Conservation (phyloP, 2,888 invertebrate species). For the Crioceris asparagi region DNA sequence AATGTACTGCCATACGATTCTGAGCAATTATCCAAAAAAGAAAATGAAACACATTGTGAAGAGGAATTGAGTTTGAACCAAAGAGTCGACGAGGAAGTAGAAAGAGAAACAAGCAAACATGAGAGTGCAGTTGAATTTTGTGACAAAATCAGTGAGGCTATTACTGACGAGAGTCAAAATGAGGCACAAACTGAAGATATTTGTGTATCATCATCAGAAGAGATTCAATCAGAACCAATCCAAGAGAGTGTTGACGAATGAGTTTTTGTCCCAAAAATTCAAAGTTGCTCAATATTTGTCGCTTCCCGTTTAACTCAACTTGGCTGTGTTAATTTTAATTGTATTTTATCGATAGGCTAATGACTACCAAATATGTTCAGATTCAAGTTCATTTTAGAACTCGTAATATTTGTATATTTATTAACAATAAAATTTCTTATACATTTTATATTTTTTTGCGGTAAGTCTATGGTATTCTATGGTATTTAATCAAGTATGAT, state of each 20-base stretch:
- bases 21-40: background rate
- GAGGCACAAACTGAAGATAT: background rate
- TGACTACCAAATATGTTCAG: too few species aligned
- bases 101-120: background rate
- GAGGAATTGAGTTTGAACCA: background rate
- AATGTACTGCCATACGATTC: background rate
- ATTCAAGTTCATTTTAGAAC: too few species aligned
- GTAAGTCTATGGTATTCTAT: too few species aligned
- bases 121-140: background rate
- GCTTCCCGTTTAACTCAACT: background rate
- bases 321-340: slow-evolving; percentile 2
- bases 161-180: background rate
- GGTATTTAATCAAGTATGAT: too few species aligned
- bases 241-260: too few species aligned
- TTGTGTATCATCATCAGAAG: background rate
- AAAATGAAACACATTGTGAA: background rate
- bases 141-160: background rate
- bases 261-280: too few species aligned
- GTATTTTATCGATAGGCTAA: background rate
- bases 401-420: too few species aligned
- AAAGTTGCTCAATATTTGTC: too few species aligned
- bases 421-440: too few species aligned
- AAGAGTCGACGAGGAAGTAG: background rate
- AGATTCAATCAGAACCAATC: too few species aligned
- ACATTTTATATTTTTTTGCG: too few species aligned